Percentiles rank a stretch among this genome's conserved stretches.
These are phyloP conservation scores for Xenotilapia caudafasciata DNA, from an alignment of 2,113 vertebrate genomes.

Conservation along the genomic window DNA sequence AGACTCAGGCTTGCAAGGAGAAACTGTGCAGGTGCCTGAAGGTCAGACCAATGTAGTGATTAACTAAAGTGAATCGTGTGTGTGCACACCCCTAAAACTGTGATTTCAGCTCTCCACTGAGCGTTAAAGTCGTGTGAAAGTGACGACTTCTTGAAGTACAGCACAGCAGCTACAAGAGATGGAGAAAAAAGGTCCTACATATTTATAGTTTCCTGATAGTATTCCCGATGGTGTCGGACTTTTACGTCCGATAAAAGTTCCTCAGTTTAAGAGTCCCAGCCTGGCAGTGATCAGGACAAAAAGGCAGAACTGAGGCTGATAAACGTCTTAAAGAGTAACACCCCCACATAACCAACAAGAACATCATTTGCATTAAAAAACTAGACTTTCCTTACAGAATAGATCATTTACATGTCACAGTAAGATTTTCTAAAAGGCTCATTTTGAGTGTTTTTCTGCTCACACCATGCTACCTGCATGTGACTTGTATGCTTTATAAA, in stretches of 20 bases:
- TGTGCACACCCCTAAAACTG: background rate
- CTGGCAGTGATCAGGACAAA: background rate
- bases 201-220: background rate
- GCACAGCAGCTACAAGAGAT: slow-evolving; percentile 3
- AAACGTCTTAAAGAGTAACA: background rate
- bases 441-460: background rate
- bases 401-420: background rate
- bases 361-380: background rate
- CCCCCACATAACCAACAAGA: background rate
- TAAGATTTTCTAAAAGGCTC: background rate
- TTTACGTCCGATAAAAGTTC: background rate
- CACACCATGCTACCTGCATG: background rate
- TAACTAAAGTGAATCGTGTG: background rate
- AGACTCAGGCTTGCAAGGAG: background rate
- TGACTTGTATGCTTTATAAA: background rate
- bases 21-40: slow-evolving; percentile 1
- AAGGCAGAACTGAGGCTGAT: background rate
- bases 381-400: background rate
- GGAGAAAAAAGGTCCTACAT: background rate
- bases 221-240: background rate
- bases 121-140: slow-evolving; percentile 19
- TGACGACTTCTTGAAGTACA: background rate
- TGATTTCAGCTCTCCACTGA: background rate
- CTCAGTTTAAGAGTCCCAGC: background rate
- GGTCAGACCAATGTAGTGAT: background rate